These are phyloP conservation scores for Liposcelis brunnea DNA, from an alignment of 2,888 invertebrate species.

Conservation along the genomic window DNA sequence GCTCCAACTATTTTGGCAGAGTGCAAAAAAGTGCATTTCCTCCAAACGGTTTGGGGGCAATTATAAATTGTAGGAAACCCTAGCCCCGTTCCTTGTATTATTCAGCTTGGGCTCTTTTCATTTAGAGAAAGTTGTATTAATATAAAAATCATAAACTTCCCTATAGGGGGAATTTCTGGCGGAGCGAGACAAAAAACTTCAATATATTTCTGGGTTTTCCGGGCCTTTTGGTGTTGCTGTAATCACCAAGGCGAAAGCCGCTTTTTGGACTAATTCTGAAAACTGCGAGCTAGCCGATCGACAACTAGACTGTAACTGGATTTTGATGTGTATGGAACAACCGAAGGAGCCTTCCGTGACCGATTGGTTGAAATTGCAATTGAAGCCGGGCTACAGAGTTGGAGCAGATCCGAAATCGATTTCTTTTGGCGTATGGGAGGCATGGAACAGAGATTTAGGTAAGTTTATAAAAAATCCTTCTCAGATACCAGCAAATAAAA, in stretches of 20 bases:
- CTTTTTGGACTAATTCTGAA: constrained; percentile 82
- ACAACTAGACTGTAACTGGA: constrained; percentile 79
- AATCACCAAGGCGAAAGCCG: constrained; percentile 45
- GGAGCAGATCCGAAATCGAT: constrained; percentile 60
- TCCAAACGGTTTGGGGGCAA: background rate
- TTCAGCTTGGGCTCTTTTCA: background rate
- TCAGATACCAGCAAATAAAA: constrained; percentile 22
- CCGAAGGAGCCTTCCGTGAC: constrained; percentile 20
- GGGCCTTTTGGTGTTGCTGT: constrained; percentile 57
- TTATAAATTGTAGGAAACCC: background rate
- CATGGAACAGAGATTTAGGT: constrained; percentile 37
- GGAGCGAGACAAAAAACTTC: constrained; percentile 52
- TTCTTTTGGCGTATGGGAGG: constrained; percentile 47
- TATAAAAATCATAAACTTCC: background rate
- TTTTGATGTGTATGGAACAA: constrained; percentile 59
- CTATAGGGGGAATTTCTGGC: constrained; percentile 61
- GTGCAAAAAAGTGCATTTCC: background rate
- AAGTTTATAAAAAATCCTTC: constrained; percentile 11
- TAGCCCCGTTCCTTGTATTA: background rate
- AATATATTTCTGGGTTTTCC: constrained; percentile 66
- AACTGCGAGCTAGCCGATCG: constrained; percentile 75
- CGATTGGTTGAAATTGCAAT: constrained; percentile 43
- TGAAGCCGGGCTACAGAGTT: constrained; percentile 34
- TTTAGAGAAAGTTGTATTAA: background rate
- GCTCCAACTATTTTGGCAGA: background rate